Conservation (phyloP, 1,140 invertebrate genomes). For the Carposina sasakii region DNA sequence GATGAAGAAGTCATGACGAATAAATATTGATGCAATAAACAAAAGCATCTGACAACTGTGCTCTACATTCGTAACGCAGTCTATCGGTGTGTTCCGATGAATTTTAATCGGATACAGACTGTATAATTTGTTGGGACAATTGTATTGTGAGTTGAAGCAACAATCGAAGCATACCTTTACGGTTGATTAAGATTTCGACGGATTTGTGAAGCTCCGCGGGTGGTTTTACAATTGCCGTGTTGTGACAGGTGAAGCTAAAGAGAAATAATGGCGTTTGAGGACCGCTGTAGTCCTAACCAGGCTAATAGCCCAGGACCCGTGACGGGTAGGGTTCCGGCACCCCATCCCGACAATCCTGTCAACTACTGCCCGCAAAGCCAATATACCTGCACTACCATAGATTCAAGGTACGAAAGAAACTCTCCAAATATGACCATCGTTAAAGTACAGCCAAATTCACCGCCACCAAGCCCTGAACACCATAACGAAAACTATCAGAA, state of each 20-base stretch:
- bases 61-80: constrained; percentile 28
- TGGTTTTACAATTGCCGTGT: too few species aligned
- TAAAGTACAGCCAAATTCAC: constrained; percentile 54
- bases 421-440: constrained; percentile 45
- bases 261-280: constrained; percentile 73
- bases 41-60: constrained; percentile 13
- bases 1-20: constrained; percentile 9
- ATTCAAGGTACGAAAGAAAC: constrained; percentile 42
- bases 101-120: constrained; percentile 15
- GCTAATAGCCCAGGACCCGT: constrained; percentile 71
- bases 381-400: constrained; percentile 62
- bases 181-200: constrained; percentile 2
- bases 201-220: too few species aligned
- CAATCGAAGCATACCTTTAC: too few species aligned
- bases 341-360: constrained; percentile 36
- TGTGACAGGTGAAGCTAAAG: constrained; percentile 14
- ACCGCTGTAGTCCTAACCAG: constrained; percentile 75
- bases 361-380: constrained; percentile 41
- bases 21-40: constrained; percentile 39
- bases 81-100: constrained; percentile 11
- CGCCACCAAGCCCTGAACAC: constrained; percentile 49
- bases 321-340: constrained; percentile 48
- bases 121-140: constrained; percentile 14
- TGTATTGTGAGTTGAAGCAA: constrained; percentile 8
- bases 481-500: constrained; percentile 40